A percentile compares a stretch with the other conserved stretches of the same genome.
phyloP scores from a whole-genome alignment of 2,113 vertebrate species.

The Columba livia region DNA sequence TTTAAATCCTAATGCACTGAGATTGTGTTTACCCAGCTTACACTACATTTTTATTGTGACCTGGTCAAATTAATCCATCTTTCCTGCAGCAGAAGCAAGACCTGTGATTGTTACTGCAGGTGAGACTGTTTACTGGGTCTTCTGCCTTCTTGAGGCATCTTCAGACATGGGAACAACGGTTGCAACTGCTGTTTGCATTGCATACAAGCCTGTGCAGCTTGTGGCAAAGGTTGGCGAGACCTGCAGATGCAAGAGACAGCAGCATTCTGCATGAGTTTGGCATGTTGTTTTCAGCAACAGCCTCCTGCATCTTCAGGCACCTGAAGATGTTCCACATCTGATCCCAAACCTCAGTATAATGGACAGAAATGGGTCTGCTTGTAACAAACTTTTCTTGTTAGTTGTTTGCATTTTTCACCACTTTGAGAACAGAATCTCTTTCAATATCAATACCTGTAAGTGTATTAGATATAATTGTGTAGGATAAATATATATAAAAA shows the following conservation, averaged over 20 bases:
- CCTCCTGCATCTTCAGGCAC: background rate
- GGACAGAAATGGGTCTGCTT: background rate
- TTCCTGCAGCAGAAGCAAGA: background rate
- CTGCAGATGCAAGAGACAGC: background rate
- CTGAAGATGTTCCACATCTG: background rate
- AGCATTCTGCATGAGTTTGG: rapidly evolving
- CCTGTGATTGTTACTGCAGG: background rate
- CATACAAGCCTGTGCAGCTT: background rate
- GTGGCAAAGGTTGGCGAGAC: background rate
- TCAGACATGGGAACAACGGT: background rate
- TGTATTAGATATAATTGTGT: background rate
- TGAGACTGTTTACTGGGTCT: background rate
- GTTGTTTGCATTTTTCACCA: background rate
- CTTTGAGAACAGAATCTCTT: background rate
- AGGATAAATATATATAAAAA: background rate
- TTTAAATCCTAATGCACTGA: background rate
- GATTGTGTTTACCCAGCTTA: background rate
- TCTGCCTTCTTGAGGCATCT: background rate
- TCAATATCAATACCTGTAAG: background rate
- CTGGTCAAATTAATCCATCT: background rate
- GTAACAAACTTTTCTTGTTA: background rate
- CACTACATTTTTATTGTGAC: background rate
- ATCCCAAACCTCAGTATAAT: background rate
- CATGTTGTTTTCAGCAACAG: background rate
- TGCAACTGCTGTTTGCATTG: background rate